Evolutionary conservation across 2,797 vertebrate genomes (phyloP).

Genomic region (Bradypodion ventrale): DNA sequence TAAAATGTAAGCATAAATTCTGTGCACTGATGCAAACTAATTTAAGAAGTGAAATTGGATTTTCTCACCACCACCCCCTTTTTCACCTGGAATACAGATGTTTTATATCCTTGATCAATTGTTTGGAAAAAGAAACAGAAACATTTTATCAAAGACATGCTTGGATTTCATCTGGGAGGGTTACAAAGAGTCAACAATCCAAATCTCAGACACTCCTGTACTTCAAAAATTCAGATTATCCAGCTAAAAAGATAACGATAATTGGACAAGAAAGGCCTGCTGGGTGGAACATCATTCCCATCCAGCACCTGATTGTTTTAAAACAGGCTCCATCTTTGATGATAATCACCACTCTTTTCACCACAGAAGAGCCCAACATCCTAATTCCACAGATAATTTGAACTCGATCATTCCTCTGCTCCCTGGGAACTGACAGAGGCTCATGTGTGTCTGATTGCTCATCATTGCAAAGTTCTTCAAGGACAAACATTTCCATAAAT

Average conservation of each 20-base stretch:
- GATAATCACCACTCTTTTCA: constrained; percentile 53
- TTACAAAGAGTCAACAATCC: not conserved
- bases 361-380: constrained; percentile 36
- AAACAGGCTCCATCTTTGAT: constrained; percentile 59
- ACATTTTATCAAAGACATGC: not conserved
- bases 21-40: not conserved
- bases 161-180: not conserved
- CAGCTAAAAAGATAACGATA: constrained; percentile 1
- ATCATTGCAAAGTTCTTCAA: constrained; percentile 31
- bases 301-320: constrained; percentile 54
- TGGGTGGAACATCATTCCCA: accelerated
- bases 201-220: not conserved
- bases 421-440: constrained; percentile 26
- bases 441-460: constrained; percentile 55
- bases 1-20: too few species aligned
- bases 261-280: constrained; percentile 22
- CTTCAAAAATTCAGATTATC: constrained; percentile 11
- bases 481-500: not conserved
- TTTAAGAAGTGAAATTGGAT: not conserved
- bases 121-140: not conserved
- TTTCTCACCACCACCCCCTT: not conserved
- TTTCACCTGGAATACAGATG: not conserved
- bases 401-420: not conserved
- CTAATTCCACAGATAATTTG: constrained; percentile 55
- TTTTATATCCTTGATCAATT: not conserved